Conservation (phyloP, 2,113 vertebrate species). For the Brienomyrus longianalis region DNA sequence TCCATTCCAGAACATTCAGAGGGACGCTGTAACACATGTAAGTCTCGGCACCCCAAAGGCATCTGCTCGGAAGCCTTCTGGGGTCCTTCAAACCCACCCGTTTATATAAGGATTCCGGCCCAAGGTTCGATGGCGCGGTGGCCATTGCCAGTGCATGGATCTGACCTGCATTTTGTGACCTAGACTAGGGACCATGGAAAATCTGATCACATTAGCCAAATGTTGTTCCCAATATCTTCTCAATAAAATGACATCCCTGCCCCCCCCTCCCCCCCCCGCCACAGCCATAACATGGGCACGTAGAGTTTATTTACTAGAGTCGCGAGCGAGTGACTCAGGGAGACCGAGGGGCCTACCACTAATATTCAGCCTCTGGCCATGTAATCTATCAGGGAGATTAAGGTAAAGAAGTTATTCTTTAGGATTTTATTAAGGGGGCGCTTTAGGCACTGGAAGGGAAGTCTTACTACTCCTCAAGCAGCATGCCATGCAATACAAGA, state of each 20-base stretch:
- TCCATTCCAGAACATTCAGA: conserved; percentile 37
- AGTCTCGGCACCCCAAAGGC: not conserved
- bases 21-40: conserved; percentile 23
- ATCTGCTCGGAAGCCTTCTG: conserved; percentile 34
- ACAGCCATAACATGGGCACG: conserved; percentile 27
- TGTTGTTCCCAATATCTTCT: conserved; percentile 55
- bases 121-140: conserved; percentile 37
- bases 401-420: conserved; percentile 70
- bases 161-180: conserved; percentile 47
- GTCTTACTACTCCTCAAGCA: conserved; percentile 69
- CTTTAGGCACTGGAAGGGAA: conserved; percentile 65
- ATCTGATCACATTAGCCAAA: conserved; percentile 55
- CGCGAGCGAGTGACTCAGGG: not conserved
- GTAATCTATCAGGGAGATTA: conserved; percentile 70
- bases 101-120: conserved; percentile 27
- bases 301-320: conserved; percentile 43
- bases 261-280: conserved; percentile 9
- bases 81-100: not conserved
- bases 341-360: conserved; percentile 50
- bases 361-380: conserved; percentile 65
- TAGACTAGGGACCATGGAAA: conserved; percentile 48
- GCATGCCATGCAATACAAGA: conserved; percentile 75
- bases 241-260: conserved; percentile 45
- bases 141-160: conserved; percentile 52
- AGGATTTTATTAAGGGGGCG: conserved; percentile 72